phyloP scores from a whole-genome alignment of 1,140 invertebrate species.

The Carposina sasakii region DNA sequence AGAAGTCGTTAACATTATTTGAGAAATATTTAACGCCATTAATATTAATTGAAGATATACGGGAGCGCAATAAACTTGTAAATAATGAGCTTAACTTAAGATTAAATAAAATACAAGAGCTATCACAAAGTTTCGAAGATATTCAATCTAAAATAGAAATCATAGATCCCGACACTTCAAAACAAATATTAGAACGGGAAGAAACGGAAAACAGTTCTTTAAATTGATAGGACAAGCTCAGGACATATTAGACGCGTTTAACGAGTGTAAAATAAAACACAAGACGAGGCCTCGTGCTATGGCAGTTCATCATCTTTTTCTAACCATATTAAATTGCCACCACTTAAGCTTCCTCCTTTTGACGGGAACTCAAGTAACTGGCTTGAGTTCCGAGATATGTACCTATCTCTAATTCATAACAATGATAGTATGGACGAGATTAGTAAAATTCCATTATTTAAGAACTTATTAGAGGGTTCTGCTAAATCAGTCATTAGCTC shows the following conservation, averaged over 20 bases:
- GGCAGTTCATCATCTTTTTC: no score
- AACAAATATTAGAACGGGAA: background rate
- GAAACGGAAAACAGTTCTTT: slow-evolving; percentile 6
- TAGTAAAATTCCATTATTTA: slow-evolving; percentile 8
- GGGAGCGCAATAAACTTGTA: background rate
- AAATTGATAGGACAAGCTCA: slow-evolving; percentile 1
- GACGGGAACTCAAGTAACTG: slow-evolving; percentile 1
- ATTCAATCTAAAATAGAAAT: slow-evolving; percentile 3
- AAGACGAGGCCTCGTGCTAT: no score
- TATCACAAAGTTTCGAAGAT: slow-evolving; percentile 1
- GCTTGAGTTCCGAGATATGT: slow-evolving; percentile 2
- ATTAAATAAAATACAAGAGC: slow-evolving; percentile 1
- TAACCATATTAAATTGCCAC: background rate
- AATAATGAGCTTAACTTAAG: slow-evolving; percentile 3
- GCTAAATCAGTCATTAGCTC: background rate
- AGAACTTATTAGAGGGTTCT: background rate
- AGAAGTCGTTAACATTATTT: slow-evolving; percentile 8
- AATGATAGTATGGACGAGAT: background rate
- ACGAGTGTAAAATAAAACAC: background rate
- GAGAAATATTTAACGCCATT: slow-evolving; percentile 8
- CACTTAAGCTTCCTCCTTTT: slow-evolving; percentile 3
- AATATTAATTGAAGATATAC: background rate
- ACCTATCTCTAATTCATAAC: slow-evolving; percentile 5
- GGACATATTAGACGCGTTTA: background rate
- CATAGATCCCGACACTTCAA: background rate